These are phyloP conservation scores for Brachionus rotundiformis DNA, from an alignment of 1,140 invertebrate species.

Conservation along the genomic window DNA sequence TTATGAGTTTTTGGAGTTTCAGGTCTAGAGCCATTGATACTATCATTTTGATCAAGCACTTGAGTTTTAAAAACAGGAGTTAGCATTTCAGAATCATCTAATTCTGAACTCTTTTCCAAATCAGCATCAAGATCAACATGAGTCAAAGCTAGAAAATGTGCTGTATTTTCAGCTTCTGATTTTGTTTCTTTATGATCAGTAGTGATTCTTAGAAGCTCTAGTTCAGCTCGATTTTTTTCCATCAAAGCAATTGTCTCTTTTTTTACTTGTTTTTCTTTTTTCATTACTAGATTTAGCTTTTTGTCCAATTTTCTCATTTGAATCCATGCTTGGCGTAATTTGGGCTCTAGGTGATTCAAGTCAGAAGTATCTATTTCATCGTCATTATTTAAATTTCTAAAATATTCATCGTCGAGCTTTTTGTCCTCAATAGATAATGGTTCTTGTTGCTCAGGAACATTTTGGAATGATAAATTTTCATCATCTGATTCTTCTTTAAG, in stretches of 20 bases:
- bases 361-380: constrained; percentile 31
- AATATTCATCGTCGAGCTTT: constrained; percentile 31
- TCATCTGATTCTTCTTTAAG: neutral
- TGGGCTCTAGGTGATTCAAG: constrained; percentile 13
- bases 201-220: neutral
- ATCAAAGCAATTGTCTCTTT: constrained; percentile 43
- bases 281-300: neutral
- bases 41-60: constrained; percentile 33
- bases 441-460: neutral
- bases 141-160: constrained; percentile 4
- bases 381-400: constrained; percentile 16
- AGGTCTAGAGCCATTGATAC: neutral
- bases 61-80: constrained; percentile 50
- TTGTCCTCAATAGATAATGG: neutral
- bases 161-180: constrained; percentile 43
- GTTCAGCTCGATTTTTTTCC: constrained; percentile 44
- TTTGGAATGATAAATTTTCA: constrained; percentile 11
- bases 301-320: constrained; percentile 48
- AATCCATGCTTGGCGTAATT: constrained; percentile 45
- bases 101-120: neutral
- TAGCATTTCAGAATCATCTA: neutral
- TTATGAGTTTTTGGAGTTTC: neutral
- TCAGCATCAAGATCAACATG: constrained; percentile 35
- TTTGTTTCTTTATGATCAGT: constrained; percentile 20
- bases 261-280: constrained; percentile 48